A percentile compares a stretch with the other conserved stretches of the same genome.
phyloP scores from a whole-genome alignment of 2,888 invertebrate species.

The Clitarchus hookeri region DNA sequence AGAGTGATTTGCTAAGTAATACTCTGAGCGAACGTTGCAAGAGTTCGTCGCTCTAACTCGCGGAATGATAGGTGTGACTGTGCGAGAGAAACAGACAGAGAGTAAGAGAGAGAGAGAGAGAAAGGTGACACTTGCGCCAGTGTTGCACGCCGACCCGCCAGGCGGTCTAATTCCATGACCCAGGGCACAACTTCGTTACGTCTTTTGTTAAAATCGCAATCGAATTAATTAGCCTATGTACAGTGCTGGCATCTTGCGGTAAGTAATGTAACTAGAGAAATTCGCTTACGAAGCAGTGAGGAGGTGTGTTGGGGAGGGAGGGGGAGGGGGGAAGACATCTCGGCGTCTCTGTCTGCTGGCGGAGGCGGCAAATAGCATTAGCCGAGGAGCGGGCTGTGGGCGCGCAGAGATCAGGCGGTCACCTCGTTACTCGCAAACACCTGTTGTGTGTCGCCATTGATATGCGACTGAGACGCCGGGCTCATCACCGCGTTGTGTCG shows the following conservation, averaged over 20 bases:
- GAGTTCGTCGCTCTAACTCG: too few relatives aligned
- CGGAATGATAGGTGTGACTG: too few relatives aligned
- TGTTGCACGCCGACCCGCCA: background rate
- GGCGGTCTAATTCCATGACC: conserved; percentile 32
- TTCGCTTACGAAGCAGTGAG: conserved; percentile 32
- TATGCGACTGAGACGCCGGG: background rate
- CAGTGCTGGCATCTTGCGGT: conserved; percentile 39
- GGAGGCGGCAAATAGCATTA: conserved; percentile 15
- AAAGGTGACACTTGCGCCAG: background rate
- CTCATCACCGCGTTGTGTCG: too few relatives aligned
- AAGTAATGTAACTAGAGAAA: conserved; percentile 38
- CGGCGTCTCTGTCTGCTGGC: background rate
- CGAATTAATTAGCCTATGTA: conserved; percentile 38
- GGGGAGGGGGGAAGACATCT: background rate
- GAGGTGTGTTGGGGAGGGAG: background rate
- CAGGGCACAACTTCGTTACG: conserved; percentile 38
- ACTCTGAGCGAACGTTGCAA: too few relatives aligned
- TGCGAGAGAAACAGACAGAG: too few relatives aligned
- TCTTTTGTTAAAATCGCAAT: conserved; percentile 42
- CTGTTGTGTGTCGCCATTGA: conserved; percentile 16
- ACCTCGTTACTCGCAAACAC: conserved; percentile 17
- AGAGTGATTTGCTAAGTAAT: too few relatives aligned
- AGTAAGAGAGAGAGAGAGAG: background rate
- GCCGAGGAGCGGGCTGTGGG: background rate
- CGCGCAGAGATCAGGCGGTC: background rate